phyloP scores from a whole-genome alignment of 2,888 invertebrate genomes.

The Coelopa pilipes region DNA sequence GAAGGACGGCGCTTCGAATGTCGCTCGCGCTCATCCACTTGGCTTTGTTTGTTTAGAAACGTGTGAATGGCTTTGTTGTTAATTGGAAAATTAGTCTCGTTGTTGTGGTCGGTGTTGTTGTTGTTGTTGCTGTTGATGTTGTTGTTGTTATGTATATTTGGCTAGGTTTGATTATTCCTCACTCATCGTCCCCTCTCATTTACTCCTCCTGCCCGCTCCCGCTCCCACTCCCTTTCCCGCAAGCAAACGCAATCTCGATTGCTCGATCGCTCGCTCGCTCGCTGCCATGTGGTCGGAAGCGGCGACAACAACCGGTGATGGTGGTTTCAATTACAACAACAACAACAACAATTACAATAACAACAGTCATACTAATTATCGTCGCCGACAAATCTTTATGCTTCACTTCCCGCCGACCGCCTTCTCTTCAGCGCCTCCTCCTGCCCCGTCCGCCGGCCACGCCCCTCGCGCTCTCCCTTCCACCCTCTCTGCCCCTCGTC shows the following conservation, averaged over 20 bases:
- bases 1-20: constrained; percentile 36
- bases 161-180: neutral
- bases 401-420: too few relatives aligned
- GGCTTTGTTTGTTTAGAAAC: neutral
- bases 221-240: neutral
- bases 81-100: constrained; percentile 38
- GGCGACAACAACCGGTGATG: too few relatives aligned
- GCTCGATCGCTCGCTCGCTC: neutral
- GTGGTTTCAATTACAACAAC: too few relatives aligned
- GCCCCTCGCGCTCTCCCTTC: too few relatives aligned
- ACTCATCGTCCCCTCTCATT: neutral
- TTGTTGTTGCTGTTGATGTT: constrained; percentile 25
- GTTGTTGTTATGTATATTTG: constrained; percentile 3
- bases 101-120: constrained; percentile 13
- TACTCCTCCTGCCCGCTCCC: too few relatives aligned
- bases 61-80: constrained; percentile 11
- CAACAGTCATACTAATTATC: too few relatives aligned
- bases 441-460: too few relatives aligned
- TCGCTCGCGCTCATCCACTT: constrained; percentile 17
- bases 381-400: too few relatives aligned
- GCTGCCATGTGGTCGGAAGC: constrained; percentile 8
- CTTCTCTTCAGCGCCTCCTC: too few relatives aligned
- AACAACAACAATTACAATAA: too few relatives aligned
- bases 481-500: too few relatives aligned
- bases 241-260: constrained; percentile 12